These are phyloP conservation scores for Phoebastria nigripes DNA, from an alignment of 2,797 vertebrate species.

Conservation along the genomic window DNA sequence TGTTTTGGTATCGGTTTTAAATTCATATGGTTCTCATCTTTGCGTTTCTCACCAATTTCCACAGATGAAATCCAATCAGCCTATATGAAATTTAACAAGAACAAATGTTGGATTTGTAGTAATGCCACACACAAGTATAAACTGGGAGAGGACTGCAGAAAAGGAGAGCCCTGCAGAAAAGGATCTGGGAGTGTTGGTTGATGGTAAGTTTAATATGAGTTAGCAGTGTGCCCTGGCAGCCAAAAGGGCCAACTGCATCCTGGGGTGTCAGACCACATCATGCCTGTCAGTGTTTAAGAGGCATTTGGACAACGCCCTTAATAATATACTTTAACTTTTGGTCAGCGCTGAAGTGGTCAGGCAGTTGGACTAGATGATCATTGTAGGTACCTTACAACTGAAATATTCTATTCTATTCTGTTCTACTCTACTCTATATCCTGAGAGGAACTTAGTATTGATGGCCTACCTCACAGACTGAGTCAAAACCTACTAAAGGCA, in stretches of 20 bases:
- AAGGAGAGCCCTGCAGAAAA: background rate
- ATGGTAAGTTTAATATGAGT: background rate
- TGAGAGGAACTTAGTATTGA: background rate
- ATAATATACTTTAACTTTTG: background rate
- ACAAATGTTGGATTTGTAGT: background rate
- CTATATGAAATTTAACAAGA: background rate
- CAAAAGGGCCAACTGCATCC: background rate
- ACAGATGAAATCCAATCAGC: background rate
- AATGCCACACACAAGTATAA: background rate
- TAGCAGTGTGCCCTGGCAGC: background rate
- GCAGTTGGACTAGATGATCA: background rate
- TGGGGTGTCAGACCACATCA: background rate
- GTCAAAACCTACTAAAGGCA: background rate
- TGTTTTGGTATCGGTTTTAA: background rate
- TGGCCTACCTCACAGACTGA: background rate
- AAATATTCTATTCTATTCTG: background rate
- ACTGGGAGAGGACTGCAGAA: background rate
- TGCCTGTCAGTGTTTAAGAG: background rate
- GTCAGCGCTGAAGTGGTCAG: background rate
- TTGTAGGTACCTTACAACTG: background rate
- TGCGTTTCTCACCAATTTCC: background rate
- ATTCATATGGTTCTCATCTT: background rate
- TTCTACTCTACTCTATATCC: too few species aligned
- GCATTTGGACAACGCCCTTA: background rate
- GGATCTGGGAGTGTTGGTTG: background rate